Percentiles rank a stretch among this genome's conserved stretches.
Conservation (phyloP, 2,113 vertebrate genomes). For the Typhlomys cinereus region DNA sequence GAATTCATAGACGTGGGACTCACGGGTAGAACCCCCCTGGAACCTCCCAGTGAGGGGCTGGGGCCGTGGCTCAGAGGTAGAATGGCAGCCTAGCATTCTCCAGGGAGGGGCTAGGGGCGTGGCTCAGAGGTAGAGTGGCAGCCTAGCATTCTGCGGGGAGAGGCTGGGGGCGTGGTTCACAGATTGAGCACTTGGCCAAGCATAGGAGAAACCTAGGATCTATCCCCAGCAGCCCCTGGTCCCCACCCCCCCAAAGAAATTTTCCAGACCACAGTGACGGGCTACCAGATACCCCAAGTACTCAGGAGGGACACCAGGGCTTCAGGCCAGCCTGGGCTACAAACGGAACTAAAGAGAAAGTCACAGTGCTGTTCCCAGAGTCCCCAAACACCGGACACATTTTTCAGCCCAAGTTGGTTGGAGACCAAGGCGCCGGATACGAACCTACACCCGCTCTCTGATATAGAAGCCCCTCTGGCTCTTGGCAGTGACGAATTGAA, state of each 20-base stretch:
- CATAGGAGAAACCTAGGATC: not conserved
- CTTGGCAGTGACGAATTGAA: slow-evolving; percentile 36
- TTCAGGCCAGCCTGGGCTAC: not conserved
- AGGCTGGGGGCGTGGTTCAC: not conserved
- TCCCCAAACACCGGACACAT: not conserved
- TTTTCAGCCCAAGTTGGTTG: not conserved
- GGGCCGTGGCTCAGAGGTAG: too few relatives aligned
- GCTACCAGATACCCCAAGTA: not conserved
- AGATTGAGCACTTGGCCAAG: not conserved
- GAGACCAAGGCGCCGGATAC: not conserved
- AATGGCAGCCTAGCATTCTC: too few relatives aligned
- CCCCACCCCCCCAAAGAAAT: not conserved
- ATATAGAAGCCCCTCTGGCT: not conserved
- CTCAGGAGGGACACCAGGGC: not conserved
- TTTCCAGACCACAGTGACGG: not conserved
- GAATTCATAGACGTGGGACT: too few relatives aligned
- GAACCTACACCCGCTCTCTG: slow-evolving; percentile 9
- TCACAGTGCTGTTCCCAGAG: accelerated
- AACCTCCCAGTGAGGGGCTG: too few relatives aligned
- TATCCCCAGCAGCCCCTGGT: not conserved
- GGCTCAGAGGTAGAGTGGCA: not conserved
- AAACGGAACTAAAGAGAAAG: not conserved
- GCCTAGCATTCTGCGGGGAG: not conserved
- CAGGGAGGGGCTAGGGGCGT: not conserved
- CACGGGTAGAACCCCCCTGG: too few relatives aligned